Conservation (phyloP, 2,113 vertebrate species). For the Australoheros scitulus region DNA sequence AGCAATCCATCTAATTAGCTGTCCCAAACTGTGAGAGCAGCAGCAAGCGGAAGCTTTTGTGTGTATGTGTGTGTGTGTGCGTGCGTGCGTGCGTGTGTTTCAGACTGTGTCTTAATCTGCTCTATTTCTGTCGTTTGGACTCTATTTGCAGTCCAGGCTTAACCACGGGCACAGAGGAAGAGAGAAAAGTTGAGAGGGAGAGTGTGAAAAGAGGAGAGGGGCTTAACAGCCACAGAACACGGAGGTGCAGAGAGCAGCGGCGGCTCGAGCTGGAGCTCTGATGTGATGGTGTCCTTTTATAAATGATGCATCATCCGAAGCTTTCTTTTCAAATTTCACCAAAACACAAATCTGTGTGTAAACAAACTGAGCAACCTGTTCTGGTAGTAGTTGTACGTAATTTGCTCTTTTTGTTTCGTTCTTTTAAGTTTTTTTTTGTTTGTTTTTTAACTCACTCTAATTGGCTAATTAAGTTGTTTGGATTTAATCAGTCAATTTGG, state of each 20-base stretch:
- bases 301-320: not conserved
- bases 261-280: not conserved
- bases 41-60: not conserved
- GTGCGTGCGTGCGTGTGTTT: not conserved
- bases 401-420: not conserved
- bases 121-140: slow-evolving; percentile 34
- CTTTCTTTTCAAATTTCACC: not conserved
- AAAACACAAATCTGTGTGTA: too few relatives aligned
- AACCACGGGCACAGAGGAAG: not conserved
- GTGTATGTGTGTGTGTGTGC: not conserved
- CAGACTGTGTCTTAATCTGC: slow-evolving; percentile 4
- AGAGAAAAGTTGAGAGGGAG: not conserved
- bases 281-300: not conserved
- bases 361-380: not conserved
- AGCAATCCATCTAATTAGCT: slow-evolving; percentile 19
- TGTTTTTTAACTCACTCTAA: not conserved
- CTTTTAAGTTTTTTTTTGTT: too few relatives aligned
- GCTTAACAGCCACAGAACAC: slow-evolving; percentile 3
- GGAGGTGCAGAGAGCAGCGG: not conserved
- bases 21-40: not conserved
- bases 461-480: not conserved
- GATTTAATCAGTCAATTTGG: too few relatives aligned
- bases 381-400: not conserved
- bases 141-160: slow-evolving; percentile 26
- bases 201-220: not conserved